phyloP scores from a whole-genome alignment of 1,140 invertebrate genomes.

The Meloidogyne floridensis region DNA sequence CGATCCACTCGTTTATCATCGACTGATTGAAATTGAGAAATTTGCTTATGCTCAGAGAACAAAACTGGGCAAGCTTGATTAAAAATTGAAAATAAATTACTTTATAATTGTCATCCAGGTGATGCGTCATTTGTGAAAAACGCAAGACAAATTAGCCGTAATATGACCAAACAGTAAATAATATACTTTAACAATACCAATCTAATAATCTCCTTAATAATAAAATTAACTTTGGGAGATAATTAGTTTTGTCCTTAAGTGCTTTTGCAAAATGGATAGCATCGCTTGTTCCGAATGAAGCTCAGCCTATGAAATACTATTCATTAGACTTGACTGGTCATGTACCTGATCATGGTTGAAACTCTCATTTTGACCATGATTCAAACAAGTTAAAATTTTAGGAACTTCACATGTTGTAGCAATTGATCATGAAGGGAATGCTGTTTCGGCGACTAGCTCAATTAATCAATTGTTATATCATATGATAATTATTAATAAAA shows the following conservation, averaged over 20 bases:
- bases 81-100: no score
- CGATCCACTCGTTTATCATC: slow-evolving; percentile 74
- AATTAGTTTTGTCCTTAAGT: slow-evolving; percentile 30
- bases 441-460: slow-evolving; percentile 86
- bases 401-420: slow-evolving; percentile 89
- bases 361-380: not conserved
- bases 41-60: slow-evolving; percentile 84
- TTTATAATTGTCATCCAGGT: no score
- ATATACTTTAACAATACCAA: no score
- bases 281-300: slow-evolving; percentile 47
- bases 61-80: slow-evolving; percentile 72
- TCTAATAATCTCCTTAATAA: no score
- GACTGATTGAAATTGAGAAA: slow-evolving; percentile 86
- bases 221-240: not conserved
- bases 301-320: slow-evolving; percentile 61
- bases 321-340: slow-evolving; percentile 46
- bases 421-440: slow-evolving; percentile 82
- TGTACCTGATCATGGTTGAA: slow-evolving; percentile 45
- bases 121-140: slow-evolving; percentile 78
- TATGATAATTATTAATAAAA: no score
- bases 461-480: slow-evolving; percentile 75
- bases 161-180: slow-evolving; percentile 60
- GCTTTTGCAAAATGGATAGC: slow-evolving; percentile 52
- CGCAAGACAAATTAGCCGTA: slow-evolving; percentile 52
- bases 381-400: no score